phyloP scores from a whole-genome alignment of 2,888 invertebrate species.

The Endomychus coccineus region DNA sequence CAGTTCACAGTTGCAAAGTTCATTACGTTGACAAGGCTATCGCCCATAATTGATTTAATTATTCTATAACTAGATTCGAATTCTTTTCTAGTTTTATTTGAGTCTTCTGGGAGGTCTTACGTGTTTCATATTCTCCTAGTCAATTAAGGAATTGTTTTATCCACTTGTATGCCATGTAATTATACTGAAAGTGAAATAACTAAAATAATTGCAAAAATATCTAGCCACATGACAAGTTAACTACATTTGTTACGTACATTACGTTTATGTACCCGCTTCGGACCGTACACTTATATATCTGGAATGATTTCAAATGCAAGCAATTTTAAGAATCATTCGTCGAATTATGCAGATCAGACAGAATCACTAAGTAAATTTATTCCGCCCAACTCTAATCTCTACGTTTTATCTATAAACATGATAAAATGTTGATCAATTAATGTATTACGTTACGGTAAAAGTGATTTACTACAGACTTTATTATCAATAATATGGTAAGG shows the following conservation, averaged over 20 bases:
- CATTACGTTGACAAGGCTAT: slow-evolving; percentile 21
- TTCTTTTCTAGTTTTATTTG: slow-evolving; percentile 16
- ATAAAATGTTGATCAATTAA: too few species aligned
- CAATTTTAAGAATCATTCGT: too few species aligned
- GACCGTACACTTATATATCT: too few species aligned
- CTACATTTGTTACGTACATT: slow-evolving; percentile 12
- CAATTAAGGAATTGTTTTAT: slow-evolving; percentile 27
- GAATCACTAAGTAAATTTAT: too few species aligned
- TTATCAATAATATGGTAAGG: too few species aligned
- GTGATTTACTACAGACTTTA: too few species aligned
- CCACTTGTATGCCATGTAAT: slow-evolving; percentile 16
- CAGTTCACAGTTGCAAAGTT: slow-evolving; percentile 9
- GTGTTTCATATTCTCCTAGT: slow-evolving; percentile 26
- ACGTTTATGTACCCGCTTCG: too few species aligned
- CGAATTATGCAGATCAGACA: too few species aligned
- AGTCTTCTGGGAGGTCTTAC: slow-evolving; percentile 26
- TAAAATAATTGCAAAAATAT: slow-evolving; percentile 18
- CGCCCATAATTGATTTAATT: slow-evolving; percentile 27
- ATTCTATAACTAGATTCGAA: slow-evolving; percentile 21
- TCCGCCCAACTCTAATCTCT: too few species aligned
- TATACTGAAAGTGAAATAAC: slow-evolving; percentile 16
- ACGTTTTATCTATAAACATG: too few species aligned
- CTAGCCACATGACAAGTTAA: slow-evolving; percentile 12
- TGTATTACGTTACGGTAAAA: too few species aligned
- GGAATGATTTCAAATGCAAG: too few species aligned